Base-by-base conservation (phyloP, 2,888 invertebrate genomes). In the Polydrusus cervinus region DNA sequence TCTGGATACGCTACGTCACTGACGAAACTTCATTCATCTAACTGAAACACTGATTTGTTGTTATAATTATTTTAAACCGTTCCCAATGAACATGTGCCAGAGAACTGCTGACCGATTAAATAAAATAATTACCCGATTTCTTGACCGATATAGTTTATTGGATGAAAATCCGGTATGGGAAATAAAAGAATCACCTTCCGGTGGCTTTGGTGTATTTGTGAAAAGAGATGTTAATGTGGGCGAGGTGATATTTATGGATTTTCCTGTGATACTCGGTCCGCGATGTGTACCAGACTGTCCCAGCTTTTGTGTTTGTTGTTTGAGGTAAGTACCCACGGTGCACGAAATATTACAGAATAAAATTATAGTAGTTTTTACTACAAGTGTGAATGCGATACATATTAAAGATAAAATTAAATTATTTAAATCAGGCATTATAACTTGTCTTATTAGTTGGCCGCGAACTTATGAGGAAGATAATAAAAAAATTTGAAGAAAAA, bases 151-250 rank as follows among this genome's bases (percentile, higher is more conserved):
- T 30, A 65, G 69, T 16, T 57, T 65, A 9, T 14, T 65, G 10
- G 61, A 73, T 16, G 78, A 80, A 25, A 81, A 87, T 81, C 81
- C 84, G 51, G 87, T 88, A 82, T 94, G 94, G 93, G 88, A 84
- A 71, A 88, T 95, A 71, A 87, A 85, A 66, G 87, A 89, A 78
- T 93, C 94, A 0, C 81, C 86, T 16, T 83, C 92, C 8, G 91
- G 92, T 55, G 95, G 94, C 8, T 91, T 93, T 20, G 95, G 95
- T 2, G 84, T 95, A 1, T 90, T 94, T 79, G 93, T 94, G 16
- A 90, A 88, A 3, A 89, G 91, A 77, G 91, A 93, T 82, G 92
- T 95, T 51, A 85, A 87, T 72, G 84, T 89, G 38, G 93, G 94
- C 47, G 93, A 94, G 85, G 85, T 93, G 38, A 90, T 95, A 65